Evolutionary conservation across 2,113 vertebrate genomes (phyloP).

Genomic region (Ascaphus truei): DNA sequence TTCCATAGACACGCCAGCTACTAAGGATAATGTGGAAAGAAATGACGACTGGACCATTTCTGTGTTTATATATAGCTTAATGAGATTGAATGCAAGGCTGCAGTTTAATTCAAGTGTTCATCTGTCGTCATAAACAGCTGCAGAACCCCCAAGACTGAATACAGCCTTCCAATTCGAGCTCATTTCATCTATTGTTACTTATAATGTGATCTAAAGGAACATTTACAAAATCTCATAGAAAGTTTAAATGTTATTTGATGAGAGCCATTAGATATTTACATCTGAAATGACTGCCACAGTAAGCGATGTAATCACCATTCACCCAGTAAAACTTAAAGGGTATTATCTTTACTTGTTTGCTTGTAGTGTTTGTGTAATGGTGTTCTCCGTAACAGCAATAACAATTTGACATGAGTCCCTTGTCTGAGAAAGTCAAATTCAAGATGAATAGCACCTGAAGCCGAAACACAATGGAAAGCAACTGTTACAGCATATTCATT

Average conservation of each 20-base stretch:
- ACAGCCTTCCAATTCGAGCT: constrained; percentile 52
- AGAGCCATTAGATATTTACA: constrained; percentile 60
- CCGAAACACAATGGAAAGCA: not conserved
- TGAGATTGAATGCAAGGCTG: constrained; percentile 43
- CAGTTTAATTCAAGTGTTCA: constrained; percentile 36
- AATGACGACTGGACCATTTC: constrained; percentile 31
- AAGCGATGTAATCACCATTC: constrained; percentile 45
- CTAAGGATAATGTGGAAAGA: constrained; percentile 36
- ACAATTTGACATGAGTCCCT: not conserved
- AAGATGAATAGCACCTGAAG: not conserved
- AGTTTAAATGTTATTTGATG: constrained; percentile 63
- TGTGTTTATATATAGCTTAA: constrained; percentile 38
- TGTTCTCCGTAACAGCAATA: not conserved
- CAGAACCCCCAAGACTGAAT: constrained; percentile 40
- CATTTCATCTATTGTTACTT: constrained; percentile 58
- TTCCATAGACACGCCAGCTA: constrained; percentile 33
- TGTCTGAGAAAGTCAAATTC: not conserved
- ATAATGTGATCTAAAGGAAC: constrained; percentile 53
- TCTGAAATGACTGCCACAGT: constrained; percentile 39
- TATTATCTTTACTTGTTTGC: constrained; percentile 1
- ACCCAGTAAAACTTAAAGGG: constrained; percentile 36
- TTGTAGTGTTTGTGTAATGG: not conserved
- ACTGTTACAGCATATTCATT: not conserved
- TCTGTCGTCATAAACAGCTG: constrained; percentile 56
- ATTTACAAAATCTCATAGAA: constrained; percentile 50